Conservation (phyloP, 2,113 vertebrate species). For the Nettapus auritus region DNA sequence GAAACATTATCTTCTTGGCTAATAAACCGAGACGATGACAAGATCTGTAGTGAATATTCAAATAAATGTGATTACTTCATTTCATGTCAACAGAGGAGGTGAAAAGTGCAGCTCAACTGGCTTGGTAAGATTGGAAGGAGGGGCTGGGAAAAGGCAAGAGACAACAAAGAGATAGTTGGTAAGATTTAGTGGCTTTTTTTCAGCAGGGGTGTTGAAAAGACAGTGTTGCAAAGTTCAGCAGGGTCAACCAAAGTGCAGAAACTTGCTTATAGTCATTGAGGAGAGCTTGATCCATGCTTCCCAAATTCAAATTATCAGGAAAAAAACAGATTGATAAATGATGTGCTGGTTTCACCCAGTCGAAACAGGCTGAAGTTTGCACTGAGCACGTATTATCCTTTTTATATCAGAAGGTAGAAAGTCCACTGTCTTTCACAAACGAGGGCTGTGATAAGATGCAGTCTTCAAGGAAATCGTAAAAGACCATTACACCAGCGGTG, state of each 20-base stretch:
- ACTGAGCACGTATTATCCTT: neutral
- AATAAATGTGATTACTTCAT: conserved; percentile 90
- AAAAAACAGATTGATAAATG: conserved; percentile 16
- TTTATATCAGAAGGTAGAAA: conserved; percentile 69
- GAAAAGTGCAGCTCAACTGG: conserved; percentile 84
- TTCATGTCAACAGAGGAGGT: conserved; percentile 83
- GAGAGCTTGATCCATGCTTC: conserved; percentile 9
- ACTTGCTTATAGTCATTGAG: conserved; percentile 65
- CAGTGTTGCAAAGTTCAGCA: conserved; percentile 85
- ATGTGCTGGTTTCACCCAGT: conserved; percentile 41
- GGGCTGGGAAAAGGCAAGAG: conserved; percentile 76
- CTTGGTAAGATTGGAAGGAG: conserved; percentile 77
- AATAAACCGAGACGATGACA: conserved; percentile 84
- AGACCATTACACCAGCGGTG: conserved; percentile 41
- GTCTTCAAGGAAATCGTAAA: conserved; percentile 68
- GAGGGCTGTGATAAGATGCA: conserved; percentile 54
- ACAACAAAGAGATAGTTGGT: conserved; percentile 85
- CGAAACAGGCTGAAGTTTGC: conserved; percentile 22
- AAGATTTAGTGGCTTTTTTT: conserved; percentile 86
- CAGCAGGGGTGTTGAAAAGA: conserved; percentile 80
- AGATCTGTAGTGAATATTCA: conserved; percentile 87
- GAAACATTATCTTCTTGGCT: conserved; percentile 78
- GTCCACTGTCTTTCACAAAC: conserved; percentile 75
- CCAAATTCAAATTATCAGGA: conserved; percentile 20
- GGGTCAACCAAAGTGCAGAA: conserved; percentile 90